Percentiles rank a stretch among this genome's conserved stretches.
These are phyloP conservation scores for Trichonephila clavipes DNA, from an alignment of 1,140 invertebrate genomes.

Conservation along the genomic window DNA sequence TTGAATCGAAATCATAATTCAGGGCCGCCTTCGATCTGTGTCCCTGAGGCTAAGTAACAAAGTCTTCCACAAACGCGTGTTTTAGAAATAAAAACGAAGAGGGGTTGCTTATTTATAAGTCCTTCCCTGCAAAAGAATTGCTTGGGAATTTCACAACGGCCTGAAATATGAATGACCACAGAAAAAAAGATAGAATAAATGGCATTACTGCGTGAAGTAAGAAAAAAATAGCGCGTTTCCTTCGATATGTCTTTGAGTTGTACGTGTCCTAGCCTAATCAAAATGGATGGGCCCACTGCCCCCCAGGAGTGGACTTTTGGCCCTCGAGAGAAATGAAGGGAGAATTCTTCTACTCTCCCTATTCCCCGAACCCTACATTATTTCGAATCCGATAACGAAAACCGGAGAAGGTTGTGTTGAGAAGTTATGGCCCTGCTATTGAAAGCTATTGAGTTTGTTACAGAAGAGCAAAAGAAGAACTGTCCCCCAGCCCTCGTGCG, in stretches of 20 bases:
- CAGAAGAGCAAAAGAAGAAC: neutral
- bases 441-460: neutral
- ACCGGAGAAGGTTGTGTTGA: neutral
- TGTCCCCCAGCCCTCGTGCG: neutral
- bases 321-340: neutral
- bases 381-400: conserved; percentile 52
- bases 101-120: neutral
- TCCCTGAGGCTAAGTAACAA: neutral
- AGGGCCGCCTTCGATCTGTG: neutral
- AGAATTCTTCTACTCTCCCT: neutral
- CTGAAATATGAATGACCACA: conserved; percentile 27
- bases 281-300: conserved; percentile 45
- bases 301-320: conserved; percentile 18
- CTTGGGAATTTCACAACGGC: conserved; percentile 16
- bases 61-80: neutral
- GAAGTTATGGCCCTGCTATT: conserved; percentile 16
- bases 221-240: neutral
- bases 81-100: neutral
- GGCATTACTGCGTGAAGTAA: neutral
- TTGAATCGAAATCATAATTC: neutral
- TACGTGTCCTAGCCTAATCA: conserved; percentile 57
- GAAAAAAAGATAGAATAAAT: neutral
- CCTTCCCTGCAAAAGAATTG: neutral
- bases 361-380: neutral
- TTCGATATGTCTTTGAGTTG: conserved; percentile 52